Evolutionary conservation across 2,113 vertebrate genomes (phyloP).

Genomic region (Cyanoderma ruficeps): DNA sequence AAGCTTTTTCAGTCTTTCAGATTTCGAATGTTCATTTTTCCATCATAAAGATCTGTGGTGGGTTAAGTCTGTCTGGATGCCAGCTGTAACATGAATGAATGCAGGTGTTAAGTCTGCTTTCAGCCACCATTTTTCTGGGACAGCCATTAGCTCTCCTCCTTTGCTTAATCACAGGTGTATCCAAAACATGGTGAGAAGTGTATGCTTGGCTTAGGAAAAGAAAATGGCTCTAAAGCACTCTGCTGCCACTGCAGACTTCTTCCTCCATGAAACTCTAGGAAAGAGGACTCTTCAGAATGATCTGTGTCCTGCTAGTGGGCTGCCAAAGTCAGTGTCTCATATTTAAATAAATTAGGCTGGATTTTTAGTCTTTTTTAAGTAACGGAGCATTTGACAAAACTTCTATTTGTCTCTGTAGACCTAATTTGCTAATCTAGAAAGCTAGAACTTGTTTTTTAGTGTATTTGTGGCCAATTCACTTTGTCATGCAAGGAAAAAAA

Average conservation of each 20-base stretch:
- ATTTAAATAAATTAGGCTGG: neutral
- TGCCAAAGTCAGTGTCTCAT: neutral
- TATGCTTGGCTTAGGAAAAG: neutral
- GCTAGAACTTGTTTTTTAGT: neutral
- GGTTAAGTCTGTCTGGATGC: neutral
- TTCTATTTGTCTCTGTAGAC: neutral
- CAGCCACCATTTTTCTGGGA: neutral
- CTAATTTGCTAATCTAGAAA: neutral
- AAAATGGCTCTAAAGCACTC: neutral
- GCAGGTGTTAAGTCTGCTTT: neutral
- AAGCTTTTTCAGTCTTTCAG: neutral
- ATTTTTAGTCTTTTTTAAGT: neutral
- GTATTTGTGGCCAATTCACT: neutral
- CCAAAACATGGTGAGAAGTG: neutral
- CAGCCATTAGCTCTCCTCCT: neutral
- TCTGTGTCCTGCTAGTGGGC: neutral
- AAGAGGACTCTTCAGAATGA: neutral
- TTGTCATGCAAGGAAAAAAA: neutral
- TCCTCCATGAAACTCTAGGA: neutral
- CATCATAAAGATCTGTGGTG: neutral
- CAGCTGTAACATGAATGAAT: neutral
- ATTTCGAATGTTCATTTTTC: neutral
- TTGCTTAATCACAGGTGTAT: neutral
- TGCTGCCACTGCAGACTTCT: neutral
- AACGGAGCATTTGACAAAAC: neutral